Conservation (phyloP, 1,140 invertebrate species). For the Conus betulinus region DNA sequence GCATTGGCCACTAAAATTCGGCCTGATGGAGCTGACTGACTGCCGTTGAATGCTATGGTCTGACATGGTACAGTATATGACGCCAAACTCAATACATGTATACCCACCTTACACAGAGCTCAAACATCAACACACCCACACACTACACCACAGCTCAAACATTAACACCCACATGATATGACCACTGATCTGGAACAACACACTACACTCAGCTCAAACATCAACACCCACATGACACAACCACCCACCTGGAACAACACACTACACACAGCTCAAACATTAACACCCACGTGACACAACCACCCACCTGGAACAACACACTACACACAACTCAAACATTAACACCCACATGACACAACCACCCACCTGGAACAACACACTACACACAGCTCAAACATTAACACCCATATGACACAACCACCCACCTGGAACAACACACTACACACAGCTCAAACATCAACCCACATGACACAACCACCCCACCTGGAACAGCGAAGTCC, state of each 20-base stretch:
- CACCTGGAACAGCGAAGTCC: conserved; percentile 33
- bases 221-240: neutral
- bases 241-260: too few species aligned
- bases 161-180: neutral
- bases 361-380: conserved; percentile 19
- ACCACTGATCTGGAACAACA: too few species aligned
- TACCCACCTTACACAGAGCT: too few species aligned
- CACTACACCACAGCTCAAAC: neutral
- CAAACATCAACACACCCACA: too few species aligned
- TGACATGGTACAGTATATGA: too few species aligned
- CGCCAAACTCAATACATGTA: too few species aligned
- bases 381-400: neutral
- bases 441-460: neutral
- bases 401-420: neutral
- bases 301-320: conserved; percentile 16
- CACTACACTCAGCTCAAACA: neutral
- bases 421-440: conserved; percentile 18
- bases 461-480: neutral
- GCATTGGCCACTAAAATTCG: too few species aligned
- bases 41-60: too few species aligned
- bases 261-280: neutral
- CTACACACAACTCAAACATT: neutral
- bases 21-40: too few species aligned
- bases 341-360: neutral
- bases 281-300: neutral